Conservation (phyloP, 2,888 invertebrate species). For the Psylliodes chrysocephalus region DNA sequence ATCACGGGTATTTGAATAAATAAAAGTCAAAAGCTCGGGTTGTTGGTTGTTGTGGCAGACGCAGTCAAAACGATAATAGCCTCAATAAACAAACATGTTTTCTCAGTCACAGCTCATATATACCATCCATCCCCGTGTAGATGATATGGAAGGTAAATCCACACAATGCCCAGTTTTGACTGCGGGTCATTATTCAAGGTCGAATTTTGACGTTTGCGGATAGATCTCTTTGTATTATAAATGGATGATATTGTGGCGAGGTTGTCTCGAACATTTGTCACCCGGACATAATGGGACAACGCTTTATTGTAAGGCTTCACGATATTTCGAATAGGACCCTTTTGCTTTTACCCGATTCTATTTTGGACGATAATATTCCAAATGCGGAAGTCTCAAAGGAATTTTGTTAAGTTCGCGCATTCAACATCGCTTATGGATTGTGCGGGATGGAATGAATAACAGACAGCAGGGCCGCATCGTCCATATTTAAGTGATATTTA, state of each 20-base stretch:
- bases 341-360: slow-evolving; percentile 10
- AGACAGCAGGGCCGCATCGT: too few relatives aligned
- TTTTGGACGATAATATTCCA: neutral
- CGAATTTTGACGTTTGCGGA: slow-evolving; percentile 59
- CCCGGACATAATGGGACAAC: slow-evolving; percentile 33
- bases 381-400: too few relatives aligned
- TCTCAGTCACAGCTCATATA: slow-evolving; percentile 38
- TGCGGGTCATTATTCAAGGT: slow-evolving; percentile 58
- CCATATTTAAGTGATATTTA: too few relatives aligned
- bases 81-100: slow-evolving; percentile 39
- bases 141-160: slow-evolving; percentile 46
- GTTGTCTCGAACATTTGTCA: slow-evolving; percentile 40
- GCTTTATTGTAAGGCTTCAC: slow-evolving; percentile 28
- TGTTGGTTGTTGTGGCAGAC: too few relatives aligned
- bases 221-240: slow-evolving; percentile 49
- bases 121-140: too few relatives aligned
- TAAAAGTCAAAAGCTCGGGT: too few relatives aligned
- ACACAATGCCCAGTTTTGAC: slow-evolving; percentile 61
- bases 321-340: slow-evolving; percentile 20
- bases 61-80: slow-evolving; percentile 14
- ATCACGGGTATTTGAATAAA: too few relatives aligned
- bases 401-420: too few relatives aligned
- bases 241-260: slow-evolving; percentile 43
- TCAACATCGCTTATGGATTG: too few relatives aligned
- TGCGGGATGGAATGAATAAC: too few relatives aligned